Evolutionary conservation across 2,888 invertebrate species (phyloP).

Genomic region (Endotricha flammealis): DNA sequence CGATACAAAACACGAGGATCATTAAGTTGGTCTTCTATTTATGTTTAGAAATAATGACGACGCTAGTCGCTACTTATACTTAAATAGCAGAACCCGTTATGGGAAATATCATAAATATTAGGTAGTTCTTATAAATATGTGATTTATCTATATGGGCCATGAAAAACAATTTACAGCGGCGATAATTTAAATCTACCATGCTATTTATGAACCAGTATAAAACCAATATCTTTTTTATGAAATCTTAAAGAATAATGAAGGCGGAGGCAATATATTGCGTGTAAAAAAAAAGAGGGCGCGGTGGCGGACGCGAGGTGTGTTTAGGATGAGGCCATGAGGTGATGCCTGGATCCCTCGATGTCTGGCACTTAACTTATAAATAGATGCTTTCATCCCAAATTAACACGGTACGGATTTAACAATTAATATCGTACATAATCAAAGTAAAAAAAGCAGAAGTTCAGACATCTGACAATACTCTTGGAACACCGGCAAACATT

Average conservation of each 20-base stretch:
- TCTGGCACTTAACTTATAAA: constrained; percentile 28
- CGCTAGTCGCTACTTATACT: no score
- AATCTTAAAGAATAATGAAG: constrained; percentile 22
- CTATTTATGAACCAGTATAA: constrained; percentile 19
- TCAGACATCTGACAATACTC: constrained; percentile 3
- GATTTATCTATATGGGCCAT: neutral
- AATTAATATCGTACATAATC: constrained; percentile 19
- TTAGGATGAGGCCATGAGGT: constrained; percentile 11
- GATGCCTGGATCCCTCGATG: neutral
- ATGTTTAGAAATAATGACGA: no score
- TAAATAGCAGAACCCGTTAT: no score
- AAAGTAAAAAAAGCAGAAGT: constrained; percentile 18
- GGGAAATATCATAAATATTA: no score
- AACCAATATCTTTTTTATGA: constrained; percentile 23
- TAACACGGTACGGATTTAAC: neutral
- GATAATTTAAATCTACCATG: constrained; percentile 19
- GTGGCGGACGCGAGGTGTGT: constrained; percentile 20
- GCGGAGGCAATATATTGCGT: constrained; percentile 21
- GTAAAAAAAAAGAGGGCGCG: constrained; percentile 21
- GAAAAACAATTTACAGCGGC: neutral
- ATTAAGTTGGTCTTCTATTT: no score
- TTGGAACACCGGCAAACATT: constrained; percentile 14
- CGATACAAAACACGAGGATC: neutral
- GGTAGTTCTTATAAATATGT: constrained; percentile 6
- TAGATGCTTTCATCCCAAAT: constrained; percentile 41